A percentile compares a stretch with the other conserved stretches of the same genome.
phyloP scores from a whole-genome alignment of 2,888 invertebrate genomes.

The Drosophila robusta region DNA sequence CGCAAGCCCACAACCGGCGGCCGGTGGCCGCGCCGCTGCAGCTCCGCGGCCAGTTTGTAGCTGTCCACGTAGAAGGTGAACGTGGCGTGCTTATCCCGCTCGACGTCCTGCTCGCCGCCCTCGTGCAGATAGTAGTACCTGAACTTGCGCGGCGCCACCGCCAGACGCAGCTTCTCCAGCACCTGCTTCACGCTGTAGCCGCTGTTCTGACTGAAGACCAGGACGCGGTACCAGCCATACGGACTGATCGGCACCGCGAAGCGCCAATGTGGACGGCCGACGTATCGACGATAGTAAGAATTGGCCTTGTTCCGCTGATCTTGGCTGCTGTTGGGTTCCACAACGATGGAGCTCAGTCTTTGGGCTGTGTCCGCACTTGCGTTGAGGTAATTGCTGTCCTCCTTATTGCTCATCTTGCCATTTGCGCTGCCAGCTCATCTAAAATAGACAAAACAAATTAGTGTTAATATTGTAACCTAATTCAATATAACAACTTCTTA shows the following conservation, averaged over 20 bases:
- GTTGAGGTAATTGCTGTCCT: neutral
- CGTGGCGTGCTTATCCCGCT: slow-evolving; percentile 33
- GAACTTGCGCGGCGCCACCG: slow-evolving; percentile 33
- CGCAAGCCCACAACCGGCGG: slow-evolving; percentile 24
- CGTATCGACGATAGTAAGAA: neutral
- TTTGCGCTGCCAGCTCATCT: slow-evolving; percentile 1
- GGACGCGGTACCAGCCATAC: slow-evolving; percentile 63
- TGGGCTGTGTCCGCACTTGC: neutral
- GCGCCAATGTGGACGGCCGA: neutral
- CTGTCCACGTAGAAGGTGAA: slow-evolving; percentile 59
- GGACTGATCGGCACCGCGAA: slow-evolving; percentile 44
- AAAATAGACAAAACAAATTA: neutral
- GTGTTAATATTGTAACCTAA: no score
- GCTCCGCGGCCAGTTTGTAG: slow-evolving; percentile 36
- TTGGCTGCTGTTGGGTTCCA: neutral
- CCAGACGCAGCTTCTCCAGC: slow-evolving; percentile 24
- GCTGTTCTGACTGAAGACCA: slow-evolving; percentile 39
- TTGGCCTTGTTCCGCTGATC: neutral
- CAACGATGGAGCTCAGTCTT: slow-evolving; percentile 10
- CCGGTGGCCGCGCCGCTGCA: slow-evolving; percentile 21
- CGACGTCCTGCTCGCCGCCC: slow-evolving; percentile 46
- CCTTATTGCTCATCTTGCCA: slow-evolving; percentile 9
- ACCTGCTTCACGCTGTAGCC: slow-evolving; percentile 13
- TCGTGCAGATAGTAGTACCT: slow-evolving; percentile 36
- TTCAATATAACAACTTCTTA: no score